Evolutionary conservation across 92 coral and sea anemone genomes (phyloP), one percentile per base, ranked within the genome.

Genomic region (Meandrina meandrites): DNA sequence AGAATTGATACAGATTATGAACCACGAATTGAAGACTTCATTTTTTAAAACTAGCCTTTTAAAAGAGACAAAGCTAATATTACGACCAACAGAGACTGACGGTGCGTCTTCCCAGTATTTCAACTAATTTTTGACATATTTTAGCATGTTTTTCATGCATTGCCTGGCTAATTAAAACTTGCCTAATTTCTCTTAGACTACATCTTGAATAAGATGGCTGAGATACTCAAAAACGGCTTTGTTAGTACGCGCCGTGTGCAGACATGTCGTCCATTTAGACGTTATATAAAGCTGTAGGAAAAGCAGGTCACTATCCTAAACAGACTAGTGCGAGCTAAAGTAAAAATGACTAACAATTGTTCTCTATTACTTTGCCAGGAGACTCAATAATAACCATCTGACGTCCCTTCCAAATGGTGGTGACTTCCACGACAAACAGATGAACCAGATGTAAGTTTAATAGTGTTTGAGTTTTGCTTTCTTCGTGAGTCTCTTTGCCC

Each of bases 381-480:
- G 83, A 53, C 87, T 96, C 66, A 71, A 89, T 6, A 0, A 87
- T 47, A 96, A 96, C 84, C 98, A 95, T 21, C 90, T 96, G 31
- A 94, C 96, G 11, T 86, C 91, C 31, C 86, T 96, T 57, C 98
- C 98, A 5, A 92, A 90, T 50, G 96, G 98, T 54, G 98, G 95
- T 30, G 98, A 96, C 75, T 96, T 96, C 90, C 88, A 88, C 62
- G 91, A 93, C 91, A 95, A 93, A 68, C 17, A 79, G 75, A 93
- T 96, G 48, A 74, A 86, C 76, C 66, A 75, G 13, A 85, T 96
- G 98, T 96, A 78, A 93, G 98, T 88, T 85, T 36, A 22, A 37
- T 42, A 13, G 24, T 32, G n/a, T 12, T 12, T 34, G 53, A 12
- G 13, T 0, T 66, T 62, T 27, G 71, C 24, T 66, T n/a, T 5